Base-by-base conservation (phyloP, 1,140 invertebrate genomes). In the Metopolophium dirhodum region DNA sequence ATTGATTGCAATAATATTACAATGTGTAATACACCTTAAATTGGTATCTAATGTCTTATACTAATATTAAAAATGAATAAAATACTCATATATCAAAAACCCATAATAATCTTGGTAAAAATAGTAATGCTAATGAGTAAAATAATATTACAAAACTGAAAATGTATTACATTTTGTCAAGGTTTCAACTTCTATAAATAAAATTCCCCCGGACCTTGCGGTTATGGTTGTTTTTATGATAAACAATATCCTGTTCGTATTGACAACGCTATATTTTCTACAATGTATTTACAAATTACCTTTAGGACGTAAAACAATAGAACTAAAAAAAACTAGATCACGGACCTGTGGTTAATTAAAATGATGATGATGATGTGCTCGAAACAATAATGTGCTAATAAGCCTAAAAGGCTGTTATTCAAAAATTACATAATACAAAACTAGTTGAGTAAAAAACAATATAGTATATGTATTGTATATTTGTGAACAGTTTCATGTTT, bases 261-360 rank as follows among this genome's bases (percentile, higher is more conserved):
- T 37, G 87, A 57, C 14, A 51, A 57, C n/a, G 1, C 7, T 23
- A 7, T 35, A 30, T 89, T 89, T 57, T 89, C 7, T 89, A 37
- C 26, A 37, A 89, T 23, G 3, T 26, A 54, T n/a, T 49, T 0
- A 49, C 7, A 37, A 14, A 37, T 57, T 35, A 57, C 1, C n/a
- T 89, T 54, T 37, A 89, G 1, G 57, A 47, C 85, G 0, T 87
- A 87, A 87, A 49, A 49, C 41, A 87, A 87, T 49, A 49, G 30
- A 77, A 68, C 9, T 30, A 7, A n/a, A 47, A 47, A 86, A 47
- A 89, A 89, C 87, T 89, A 89, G 87, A 89, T 37, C 49, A 41
- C 2, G 37, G 86, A 49, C 14, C 30, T 26, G 51, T 18, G 61
- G 61, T 57, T 89, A 89, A 54, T 89, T 89, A 54, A 57, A 89